Evolutionary conservation across 2,797 vertebrate species (phyloP).

Genomic region (Diglossa cyanea): DNA sequence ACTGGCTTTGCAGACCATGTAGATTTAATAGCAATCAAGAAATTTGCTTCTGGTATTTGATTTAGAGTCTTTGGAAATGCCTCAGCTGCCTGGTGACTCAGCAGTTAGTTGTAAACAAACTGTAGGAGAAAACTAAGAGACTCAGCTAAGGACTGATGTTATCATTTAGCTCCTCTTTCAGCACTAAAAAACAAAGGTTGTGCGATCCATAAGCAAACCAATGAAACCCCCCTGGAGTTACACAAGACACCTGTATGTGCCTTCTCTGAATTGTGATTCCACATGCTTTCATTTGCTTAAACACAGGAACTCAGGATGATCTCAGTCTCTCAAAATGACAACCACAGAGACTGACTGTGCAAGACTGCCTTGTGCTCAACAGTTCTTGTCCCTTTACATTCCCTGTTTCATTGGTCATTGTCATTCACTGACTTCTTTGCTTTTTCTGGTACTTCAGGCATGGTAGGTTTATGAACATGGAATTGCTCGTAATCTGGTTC

Average conservation of each 20-base stretch:
- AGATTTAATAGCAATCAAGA: not conserved
- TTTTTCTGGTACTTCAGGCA: not conserved
- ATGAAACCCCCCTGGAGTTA: not conserved
- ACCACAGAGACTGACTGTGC: not conserved
- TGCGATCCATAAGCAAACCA: not conserved
- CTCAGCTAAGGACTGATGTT: constrained; percentile 11
- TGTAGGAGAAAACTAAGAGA: not conserved
- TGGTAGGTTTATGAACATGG: not conserved
- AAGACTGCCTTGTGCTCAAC: not conserved
- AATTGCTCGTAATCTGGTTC: not conserved
- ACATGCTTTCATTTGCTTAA: not conserved
- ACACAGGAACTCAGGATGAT: not conserved
- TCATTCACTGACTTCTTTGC: not conserved
- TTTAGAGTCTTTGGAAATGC: constrained; percentile 17
- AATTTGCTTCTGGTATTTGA: not conserved
- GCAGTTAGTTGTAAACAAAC: constrained; percentile 64
- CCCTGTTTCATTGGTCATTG: not conserved
- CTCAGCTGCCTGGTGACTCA: constrained; percentile 53
- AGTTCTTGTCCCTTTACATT: not conserved
- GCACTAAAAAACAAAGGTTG: not conserved
- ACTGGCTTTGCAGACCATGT: not conserved
- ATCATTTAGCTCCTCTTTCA: not conserved
- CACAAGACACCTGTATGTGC: not conserved
- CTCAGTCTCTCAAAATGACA: not conserved
- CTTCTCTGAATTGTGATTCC: not conserved